Percentiles rank a stretch among this genome's conserved stretches.
phyloP scores from a whole-genome alignment of 1,140 invertebrate genomes.

The Drosophila ercepeae region DNA sequence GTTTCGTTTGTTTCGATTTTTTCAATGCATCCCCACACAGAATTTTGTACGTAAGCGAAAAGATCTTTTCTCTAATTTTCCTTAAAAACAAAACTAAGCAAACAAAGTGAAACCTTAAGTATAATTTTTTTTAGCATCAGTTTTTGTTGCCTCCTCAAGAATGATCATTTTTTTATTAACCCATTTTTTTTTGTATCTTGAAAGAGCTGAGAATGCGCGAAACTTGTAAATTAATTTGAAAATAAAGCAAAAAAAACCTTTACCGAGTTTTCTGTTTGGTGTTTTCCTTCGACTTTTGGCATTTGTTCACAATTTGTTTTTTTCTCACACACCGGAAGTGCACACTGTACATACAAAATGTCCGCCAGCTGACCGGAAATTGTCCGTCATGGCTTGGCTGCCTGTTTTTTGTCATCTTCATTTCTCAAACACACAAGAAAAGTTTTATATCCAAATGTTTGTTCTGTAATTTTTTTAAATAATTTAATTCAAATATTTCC shows the following conservation, averaged over 20 bases:
- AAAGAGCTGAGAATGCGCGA: conserved; percentile 42
- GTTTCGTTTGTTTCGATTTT: conserved; percentile 31
- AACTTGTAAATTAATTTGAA: conserved; percentile 57
- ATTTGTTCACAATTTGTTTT: too few relatives aligned
- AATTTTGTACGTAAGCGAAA: conserved; percentile 22
- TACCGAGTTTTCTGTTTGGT: conserved; percentile 30
- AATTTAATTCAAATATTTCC: too few relatives aligned
- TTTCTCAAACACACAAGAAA: too few relatives aligned
- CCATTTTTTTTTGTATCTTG: conserved; percentile 31
- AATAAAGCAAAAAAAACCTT: conserved; percentile 52
- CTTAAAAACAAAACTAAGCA: not conserved
- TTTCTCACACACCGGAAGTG: conserved; percentile 32
- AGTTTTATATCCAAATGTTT: too few relatives aligned
- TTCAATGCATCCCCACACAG: conserved; percentile 9
- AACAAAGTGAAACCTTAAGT: too few relatives aligned
- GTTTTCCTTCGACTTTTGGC: conserved; percentile 34
- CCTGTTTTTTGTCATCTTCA: not conserved
- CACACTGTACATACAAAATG: conserved; percentile 22
- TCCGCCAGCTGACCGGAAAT: not conserved
- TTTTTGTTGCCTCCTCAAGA: conserved; percentile 1
- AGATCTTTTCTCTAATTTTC: conserved; percentile 10
- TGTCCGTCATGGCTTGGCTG: not conserved
- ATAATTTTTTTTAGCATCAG: conserved; percentile 4
- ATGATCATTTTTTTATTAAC: not conserved
- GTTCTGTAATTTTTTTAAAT: not conserved